Evolutionary conservation across 2,888 invertebrate species (phyloP).

Genomic region (Mesodorylaimus sp.): DNA sequence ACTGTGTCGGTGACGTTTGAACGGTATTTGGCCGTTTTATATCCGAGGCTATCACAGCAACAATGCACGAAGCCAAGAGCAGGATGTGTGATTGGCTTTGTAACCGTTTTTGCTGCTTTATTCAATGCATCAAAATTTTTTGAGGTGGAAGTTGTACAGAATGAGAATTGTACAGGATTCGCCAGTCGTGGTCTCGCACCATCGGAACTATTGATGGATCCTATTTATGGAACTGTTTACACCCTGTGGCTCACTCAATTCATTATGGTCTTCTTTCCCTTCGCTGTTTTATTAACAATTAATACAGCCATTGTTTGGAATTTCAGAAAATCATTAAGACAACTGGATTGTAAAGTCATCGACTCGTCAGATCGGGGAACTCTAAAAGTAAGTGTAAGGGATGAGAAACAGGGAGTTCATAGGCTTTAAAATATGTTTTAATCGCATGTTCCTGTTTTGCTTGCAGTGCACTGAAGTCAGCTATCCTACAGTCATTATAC

Average conservation of each 20-base stretch:
- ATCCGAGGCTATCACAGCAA: slow-evolving; percentile 12
- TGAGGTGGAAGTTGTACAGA: background rate
- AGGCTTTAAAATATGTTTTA: too few species aligned
- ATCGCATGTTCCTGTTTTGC: too few species aligned
- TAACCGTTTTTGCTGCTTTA: background rate
- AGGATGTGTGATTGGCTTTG: background rate
- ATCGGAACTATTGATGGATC: slow-evolving; percentile 28
- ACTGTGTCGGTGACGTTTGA: slow-evolving; percentile 23
- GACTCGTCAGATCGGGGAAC: too few species aligned
- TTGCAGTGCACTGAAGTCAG: too few species aligned
- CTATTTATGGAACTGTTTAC: slow-evolving; percentile 48
- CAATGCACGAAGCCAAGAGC: background rate
- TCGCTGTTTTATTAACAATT: slow-evolving; percentile 63
- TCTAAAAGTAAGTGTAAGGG: too few species aligned
- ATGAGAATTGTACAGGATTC: background rate
- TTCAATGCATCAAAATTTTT: slow-evolving; percentile 1
- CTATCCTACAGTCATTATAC: too few species aligned
- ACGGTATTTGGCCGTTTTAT: slow-evolving; percentile 22
- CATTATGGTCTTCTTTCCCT: slow-evolving; percentile 80
- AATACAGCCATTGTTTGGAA: slow-evolving; percentile 81
- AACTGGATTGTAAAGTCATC: too few species aligned
- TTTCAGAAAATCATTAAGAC: slow-evolving; percentile 65
- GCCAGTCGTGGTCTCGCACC: background rate
- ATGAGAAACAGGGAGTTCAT: too few species aligned
- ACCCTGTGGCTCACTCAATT: slow-evolving; percentile 84